Evolutionary conservation across 2,888 invertebrate species (phyloP), one percentile per base, ranked within the genome.

Genomic region (Didymodactylos carnosus): DNA sequence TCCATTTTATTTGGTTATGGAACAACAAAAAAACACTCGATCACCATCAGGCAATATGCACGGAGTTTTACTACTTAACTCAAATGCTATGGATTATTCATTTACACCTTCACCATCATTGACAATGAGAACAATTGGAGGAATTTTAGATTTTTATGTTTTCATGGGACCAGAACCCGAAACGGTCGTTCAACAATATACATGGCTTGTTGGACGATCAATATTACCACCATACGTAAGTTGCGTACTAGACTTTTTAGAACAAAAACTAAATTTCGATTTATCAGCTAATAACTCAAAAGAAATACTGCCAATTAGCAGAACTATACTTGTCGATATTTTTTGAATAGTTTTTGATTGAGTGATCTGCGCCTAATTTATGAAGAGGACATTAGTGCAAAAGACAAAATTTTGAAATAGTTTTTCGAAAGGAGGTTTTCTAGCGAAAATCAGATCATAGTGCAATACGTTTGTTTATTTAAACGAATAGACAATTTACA

Each of bases 61-160:
- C 80, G 91, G 91, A 23, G 88, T 91, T 29, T 86, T 91, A 62
- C 86, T 91, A 6, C 85, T 90, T 29, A 92, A 91, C 80, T 89
- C 90, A 78, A 91, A 92, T 82, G 90, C 91, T 6, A n/a, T 74
- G 29, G 74, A 74, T 62, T 80, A 80, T 75, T 76, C 78, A n/a
- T 78, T 82, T 53, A 77, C 78, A 79, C 90, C 91, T 5, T 86
- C 88, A 0, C 91, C 91, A 0, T 90, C 88, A 3, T 86, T 93
- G 72, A 92, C 91, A 0, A 92, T 89, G 82, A 86, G 93, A 76
- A 86, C 89, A 0, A 88, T 89, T 49, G 92, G 92, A 19, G 92
- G 92, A 0, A 85, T 91, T 14, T 84, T 93, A 4, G 89, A 91
- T 80, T 87, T 92, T 75, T 89, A 88, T 81, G 84, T 92, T 76